These are phyloP conservation scores for Hafferia zeledoni DNA, from an alignment of 2,797 vertebrate species.

Conservation along the genomic window DNA sequence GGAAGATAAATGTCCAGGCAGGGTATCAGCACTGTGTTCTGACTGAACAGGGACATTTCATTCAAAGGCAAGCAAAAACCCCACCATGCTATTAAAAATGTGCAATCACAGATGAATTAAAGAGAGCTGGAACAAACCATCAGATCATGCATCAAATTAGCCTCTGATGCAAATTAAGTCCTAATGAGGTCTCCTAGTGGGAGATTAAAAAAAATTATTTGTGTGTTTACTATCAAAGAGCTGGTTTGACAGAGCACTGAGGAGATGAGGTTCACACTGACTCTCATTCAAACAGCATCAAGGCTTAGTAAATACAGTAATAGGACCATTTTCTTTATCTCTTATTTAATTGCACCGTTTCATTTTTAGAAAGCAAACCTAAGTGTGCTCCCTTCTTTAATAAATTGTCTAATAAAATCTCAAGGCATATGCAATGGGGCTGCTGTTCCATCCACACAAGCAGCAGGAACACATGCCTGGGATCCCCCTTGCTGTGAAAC, in stretches of 20 bases:
- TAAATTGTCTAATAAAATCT: background rate
- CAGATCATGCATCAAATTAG: background rate
- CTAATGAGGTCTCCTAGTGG: background rate
- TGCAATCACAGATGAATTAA: background rate
- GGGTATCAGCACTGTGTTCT: background rate
- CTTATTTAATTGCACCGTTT: background rate
- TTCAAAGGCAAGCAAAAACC: background rate
- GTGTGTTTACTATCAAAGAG: background rate
- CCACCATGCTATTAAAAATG: background rate
- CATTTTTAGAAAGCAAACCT: background rate
- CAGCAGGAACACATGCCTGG: background rate
- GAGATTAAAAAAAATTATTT: background rate
- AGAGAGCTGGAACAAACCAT: background rate
- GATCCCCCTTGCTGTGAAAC: background rate
- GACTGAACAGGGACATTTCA: background rate
- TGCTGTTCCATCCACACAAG: background rate
- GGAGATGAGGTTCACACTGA: background rate
- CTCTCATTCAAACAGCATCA: background rate
- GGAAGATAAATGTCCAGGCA: background rate
- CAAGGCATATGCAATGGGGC: background rate
- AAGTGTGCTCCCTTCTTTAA: background rate
- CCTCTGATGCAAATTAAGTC: background rate
- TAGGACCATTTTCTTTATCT: background rate
- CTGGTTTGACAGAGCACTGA: background rate
- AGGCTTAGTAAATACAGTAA: background rate